Conservation (phyloP, 1,140 invertebrate genomes). For the Neodiprion lecontei region DNA sequence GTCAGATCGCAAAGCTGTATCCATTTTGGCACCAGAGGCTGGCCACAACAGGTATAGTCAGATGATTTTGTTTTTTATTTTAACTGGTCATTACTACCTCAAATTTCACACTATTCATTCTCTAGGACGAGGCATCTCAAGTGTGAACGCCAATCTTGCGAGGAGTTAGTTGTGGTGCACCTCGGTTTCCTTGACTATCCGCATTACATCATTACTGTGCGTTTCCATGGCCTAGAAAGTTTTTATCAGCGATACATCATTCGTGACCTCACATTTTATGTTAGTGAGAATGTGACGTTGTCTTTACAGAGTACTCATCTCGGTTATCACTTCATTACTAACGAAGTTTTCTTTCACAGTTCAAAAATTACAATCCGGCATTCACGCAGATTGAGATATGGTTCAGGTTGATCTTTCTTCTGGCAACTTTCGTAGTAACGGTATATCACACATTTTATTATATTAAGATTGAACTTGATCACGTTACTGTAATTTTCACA, state of each 20-base stretch:
- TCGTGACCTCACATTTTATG: slow-evolving; percentile 86
- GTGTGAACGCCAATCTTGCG: slow-evolving; percentile 83
- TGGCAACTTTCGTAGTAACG: slow-evolving; percentile 85
- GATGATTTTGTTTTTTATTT: slow-evolving; percentile 14
- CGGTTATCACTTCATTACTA: slow-evolving; percentile 11
- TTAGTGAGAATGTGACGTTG: slow-evolving; percentile 67
- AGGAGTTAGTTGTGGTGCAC: slow-evolving; percentile 88
- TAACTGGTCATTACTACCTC: slow-evolving; percentile 17
- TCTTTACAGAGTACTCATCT: slow-evolving; percentile 16
- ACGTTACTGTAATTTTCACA: slow-evolving; percentile 2
- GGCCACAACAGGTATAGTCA: slow-evolving; percentile 72
- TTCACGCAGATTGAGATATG: slow-evolving; percentile 97
- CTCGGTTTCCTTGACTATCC: slow-evolving; percentile 89
- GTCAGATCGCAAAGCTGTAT: slow-evolving; percentile 73
- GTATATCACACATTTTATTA: slow-evolving; percentile 69
- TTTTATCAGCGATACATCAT: slow-evolving; percentile 87
- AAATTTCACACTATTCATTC: slow-evolving; percentile 28
- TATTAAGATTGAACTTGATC: slow-evolving; percentile 17
- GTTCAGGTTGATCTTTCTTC: slow-evolving; percentile 92
- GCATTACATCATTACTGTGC: slow-evolving; percentile 85
- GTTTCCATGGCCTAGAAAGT: slow-evolving; percentile 83
- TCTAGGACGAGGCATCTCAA: slow-evolving; percentile 80
- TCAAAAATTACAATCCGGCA: slow-evolving; percentile 93
- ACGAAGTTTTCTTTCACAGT: slow-evolving; percentile 71
- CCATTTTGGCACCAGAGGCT: slow-evolving; percentile 67